Conservation (phyloP, 1,140 invertebrate species). For the Trigoniulus corallinus region DNA sequence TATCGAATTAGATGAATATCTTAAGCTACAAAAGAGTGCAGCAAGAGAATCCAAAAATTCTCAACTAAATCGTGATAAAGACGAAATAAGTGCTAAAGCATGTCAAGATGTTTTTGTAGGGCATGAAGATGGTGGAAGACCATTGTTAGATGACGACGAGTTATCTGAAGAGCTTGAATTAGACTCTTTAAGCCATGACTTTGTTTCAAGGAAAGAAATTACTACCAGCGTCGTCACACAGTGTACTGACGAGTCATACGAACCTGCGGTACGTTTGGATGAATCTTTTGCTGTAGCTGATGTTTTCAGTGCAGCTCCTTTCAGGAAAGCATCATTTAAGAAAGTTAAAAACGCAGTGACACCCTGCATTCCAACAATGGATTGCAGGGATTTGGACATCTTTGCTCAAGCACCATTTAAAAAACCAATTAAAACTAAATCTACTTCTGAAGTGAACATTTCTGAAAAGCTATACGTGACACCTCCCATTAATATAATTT, state of each 20-base stretch:
- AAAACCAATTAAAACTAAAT: conserved; percentile 21
- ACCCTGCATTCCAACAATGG: too few species aligned
- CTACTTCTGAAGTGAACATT: neutral
- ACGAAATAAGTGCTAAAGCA: too few species aligned
- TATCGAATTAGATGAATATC: too few species aligned
- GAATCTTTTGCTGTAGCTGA: too few species aligned
- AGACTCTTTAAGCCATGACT: neutral
- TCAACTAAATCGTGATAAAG: too few species aligned
- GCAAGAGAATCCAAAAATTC: too few species aligned
- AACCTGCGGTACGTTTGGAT: too few species aligned
- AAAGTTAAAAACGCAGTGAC: conserved; percentile 13
- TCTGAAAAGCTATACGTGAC: conserved; percentile 2
- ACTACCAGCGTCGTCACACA: too few species aligned
- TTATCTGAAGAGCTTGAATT: conserved; percentile 23
- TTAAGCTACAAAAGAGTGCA: too few species aligned
- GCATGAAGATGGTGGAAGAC: conserved; percentile 60
- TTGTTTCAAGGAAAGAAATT: conserved; percentile 11
- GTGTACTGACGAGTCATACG: too few species aligned
- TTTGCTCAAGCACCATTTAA: conserved; percentile 58
- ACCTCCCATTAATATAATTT: too few species aligned
- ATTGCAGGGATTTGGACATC: conserved; percentile 34
- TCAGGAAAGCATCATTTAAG: conserved; percentile 17
- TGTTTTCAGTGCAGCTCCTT: conserved; percentile 27
- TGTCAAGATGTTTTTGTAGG: conserved; percentile 45
- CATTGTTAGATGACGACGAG: conserved; percentile 59